Evolutionary conservation across 2,888 invertebrate genomes (phyloP).

Genomic region (Herminia tarsipennalis): DNA sequence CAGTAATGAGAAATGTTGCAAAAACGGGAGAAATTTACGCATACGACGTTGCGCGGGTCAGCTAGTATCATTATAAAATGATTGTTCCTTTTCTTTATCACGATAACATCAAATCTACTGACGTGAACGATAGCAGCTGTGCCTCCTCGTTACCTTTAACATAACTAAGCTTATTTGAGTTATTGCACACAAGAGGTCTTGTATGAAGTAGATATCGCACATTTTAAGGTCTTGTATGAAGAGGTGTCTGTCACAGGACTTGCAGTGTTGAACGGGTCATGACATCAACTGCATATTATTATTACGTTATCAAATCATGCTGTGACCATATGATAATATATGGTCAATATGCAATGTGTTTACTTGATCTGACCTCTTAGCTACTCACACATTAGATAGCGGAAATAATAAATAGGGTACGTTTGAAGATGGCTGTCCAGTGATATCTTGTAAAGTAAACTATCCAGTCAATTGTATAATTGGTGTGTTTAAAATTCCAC

Average conservation of each 20-base stretch:
- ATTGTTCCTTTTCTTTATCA: conserved; percentile 40
- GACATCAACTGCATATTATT: conserved; percentile 56
- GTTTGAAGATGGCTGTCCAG: conserved; percentile 73
- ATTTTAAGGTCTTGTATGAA: conserved; percentile 39
- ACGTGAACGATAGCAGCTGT: conserved; percentile 47
- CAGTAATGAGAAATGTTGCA: too few relatives aligned
- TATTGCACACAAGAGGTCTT: too few relatives aligned
- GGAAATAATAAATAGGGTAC: conserved; percentile 79
- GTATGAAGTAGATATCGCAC: too few relatives aligned
- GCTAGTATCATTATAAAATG: too few relatives aligned
- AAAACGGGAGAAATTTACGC: too few relatives aligned
- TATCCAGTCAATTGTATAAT: conserved; percentile 54
- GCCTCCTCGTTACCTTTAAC: background rate
- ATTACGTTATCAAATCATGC: conserved; percentile 78
- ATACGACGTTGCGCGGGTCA: too few relatives aligned
- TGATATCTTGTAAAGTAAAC: conserved; percentile 63
- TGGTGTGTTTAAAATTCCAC: conserved; percentile 38
- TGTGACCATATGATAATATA: conserved; percentile 62
- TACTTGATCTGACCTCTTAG: conserved; percentile 73
- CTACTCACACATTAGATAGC: conserved; percentile 80
- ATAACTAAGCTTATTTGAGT: too few relatives aligned
- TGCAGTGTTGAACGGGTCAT: conserved; percentile 59
- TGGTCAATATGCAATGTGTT: conserved; percentile 73
- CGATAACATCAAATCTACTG: conserved; percentile 64
- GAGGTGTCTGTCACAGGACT: conserved; percentile 49